A percentile compares a stretch with the other conserved stretches of the same genome.
These are phyloP conservation scores for Tauraco hartlaubi DNA, from an alignment of 2,797 vertebrate species.

Conservation along the genomic window DNA sequence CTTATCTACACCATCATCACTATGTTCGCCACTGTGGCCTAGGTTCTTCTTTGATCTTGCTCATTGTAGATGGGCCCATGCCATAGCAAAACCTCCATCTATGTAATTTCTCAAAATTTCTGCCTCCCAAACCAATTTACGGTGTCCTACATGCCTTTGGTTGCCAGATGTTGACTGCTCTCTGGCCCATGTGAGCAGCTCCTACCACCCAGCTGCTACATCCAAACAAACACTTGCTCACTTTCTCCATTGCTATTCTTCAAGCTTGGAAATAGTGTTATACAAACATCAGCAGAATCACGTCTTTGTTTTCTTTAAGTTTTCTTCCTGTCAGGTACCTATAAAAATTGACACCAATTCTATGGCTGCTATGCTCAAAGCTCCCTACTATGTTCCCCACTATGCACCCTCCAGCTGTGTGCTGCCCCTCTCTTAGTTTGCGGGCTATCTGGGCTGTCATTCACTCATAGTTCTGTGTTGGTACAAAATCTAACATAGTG, in stretches of 20 bases:
- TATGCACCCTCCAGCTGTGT: fast-evolving
- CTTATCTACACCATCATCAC: background rate
- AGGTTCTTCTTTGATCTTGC: background rate
- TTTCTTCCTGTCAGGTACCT: background rate
- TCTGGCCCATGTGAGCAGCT: fast-evolving
- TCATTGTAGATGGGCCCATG: background rate
- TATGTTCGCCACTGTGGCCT: background rate
- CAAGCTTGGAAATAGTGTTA: fast-evolving
- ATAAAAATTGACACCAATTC: background rate
- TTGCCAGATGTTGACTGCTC: background rate
- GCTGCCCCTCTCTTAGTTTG: background rate
- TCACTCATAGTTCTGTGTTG: background rate
- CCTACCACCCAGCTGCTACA: background rate
- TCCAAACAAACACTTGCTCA: background rate
- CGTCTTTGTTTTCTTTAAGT: background rate
- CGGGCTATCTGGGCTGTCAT: background rate
- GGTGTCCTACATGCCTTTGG: no score
- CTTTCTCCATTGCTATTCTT: background rate
- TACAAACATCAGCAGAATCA: background rate
- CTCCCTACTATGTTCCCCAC: background rate
- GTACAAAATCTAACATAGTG: background rate
- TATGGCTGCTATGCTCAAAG: background rate
- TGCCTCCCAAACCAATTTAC: background rate
- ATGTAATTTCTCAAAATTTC: background rate
- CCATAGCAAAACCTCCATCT: background rate